Evolutionary conservation across 2,888 invertebrate species (phyloP).

Genomic region (Coelinius sp.): DNA sequence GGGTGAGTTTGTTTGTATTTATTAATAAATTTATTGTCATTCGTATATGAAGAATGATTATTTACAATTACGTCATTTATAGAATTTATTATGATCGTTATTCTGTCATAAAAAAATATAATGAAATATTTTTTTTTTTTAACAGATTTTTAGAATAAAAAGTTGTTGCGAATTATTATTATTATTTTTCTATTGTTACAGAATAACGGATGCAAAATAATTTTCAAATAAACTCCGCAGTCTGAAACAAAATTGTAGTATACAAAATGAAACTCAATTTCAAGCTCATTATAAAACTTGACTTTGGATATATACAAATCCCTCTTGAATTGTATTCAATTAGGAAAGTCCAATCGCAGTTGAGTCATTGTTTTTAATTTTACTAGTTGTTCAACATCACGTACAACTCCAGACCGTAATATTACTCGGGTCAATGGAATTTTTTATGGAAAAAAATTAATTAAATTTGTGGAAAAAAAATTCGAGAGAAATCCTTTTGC

Average conservation of each 20-base stretch:
- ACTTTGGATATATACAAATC: background rate
- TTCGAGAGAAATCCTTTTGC: background rate
- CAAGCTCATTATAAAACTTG: slow-evolving; percentile 6
- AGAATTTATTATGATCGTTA: too few relatives aligned
- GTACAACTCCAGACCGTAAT: background rate
- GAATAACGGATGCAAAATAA: background rate
- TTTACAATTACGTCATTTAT: too few relatives aligned
- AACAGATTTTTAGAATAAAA: too few relatives aligned
- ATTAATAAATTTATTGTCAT: too few relatives aligned
- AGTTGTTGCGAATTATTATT: background rate
- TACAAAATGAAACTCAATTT: background rate
- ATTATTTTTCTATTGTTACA: background rate
- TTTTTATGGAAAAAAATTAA: background rate
- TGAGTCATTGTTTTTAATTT: slow-evolving; percentile 14
- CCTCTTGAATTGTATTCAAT: slow-evolving; percentile 1
- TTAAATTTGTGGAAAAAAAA: background rate
- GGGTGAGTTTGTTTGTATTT: slow-evolving; percentile 29
- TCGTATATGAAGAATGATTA: too few relatives aligned
- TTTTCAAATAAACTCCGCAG: background rate
- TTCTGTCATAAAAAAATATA: too few relatives aligned
- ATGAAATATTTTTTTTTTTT: too few relatives aligned
- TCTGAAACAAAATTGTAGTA: background rate
- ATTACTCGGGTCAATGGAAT: background rate
- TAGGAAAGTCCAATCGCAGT: slow-evolving; percentile 14
- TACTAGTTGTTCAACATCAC: background rate